Evolutionary conservation across 2,113 vertebrate genomes (phyloP).

Genomic region (Dicrurus megarhynchus): DNA sequence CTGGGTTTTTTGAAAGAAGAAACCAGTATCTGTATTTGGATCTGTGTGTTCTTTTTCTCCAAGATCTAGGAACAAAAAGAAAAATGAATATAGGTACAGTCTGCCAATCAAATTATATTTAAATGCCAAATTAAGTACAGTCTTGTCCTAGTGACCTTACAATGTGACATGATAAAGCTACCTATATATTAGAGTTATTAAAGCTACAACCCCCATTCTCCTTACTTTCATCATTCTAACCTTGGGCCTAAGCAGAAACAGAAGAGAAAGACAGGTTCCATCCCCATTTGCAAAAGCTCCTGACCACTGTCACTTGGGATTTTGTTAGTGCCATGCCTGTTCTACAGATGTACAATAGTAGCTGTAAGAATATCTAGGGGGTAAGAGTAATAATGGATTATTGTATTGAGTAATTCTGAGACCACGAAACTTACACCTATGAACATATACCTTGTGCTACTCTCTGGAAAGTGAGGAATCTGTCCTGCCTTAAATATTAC

Average conservation of each 20-base stretch:
- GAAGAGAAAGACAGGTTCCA: not conserved
- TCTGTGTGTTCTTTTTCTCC: not conserved
- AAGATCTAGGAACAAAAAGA: not conserved
- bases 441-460: not conserved
- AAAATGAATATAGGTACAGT: not conserved
- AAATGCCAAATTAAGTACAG: not conserved
- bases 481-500: not conserved
- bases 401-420: not conserved
- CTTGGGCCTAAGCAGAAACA: not conserved
- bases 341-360: not conserved
- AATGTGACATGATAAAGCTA: not conserved
- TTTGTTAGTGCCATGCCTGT: not conserved
- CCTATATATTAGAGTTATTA: not conserved
- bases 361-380: not conserved
- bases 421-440: accelerated
- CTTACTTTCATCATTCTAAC: not conserved
- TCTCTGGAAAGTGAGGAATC: not conserved
- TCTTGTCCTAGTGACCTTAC: not conserved
- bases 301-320: not conserved
- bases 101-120: not conserved
- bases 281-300: not conserved
- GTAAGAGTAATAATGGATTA: not conserved
- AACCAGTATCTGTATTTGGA: not conserved
- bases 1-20: not conserved
- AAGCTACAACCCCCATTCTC: not conserved